phyloP scores from a whole-genome alignment of 2,797 vertebrate species.

The Syngnathus acus region DNA sequence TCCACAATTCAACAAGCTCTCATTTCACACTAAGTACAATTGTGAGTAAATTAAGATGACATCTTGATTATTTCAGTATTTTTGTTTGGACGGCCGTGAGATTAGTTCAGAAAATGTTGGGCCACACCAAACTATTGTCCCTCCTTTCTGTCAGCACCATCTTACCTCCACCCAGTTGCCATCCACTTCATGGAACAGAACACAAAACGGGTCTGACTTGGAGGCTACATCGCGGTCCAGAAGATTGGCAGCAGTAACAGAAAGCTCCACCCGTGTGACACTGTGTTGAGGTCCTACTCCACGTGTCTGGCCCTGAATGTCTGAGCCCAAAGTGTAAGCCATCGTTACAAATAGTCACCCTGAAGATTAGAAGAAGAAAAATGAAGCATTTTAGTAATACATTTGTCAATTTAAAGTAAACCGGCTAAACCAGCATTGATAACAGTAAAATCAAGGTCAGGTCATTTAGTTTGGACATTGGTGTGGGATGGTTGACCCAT shows the following conservation, averaged over 20 bases:
- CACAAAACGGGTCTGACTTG: conserved; percentile 97
- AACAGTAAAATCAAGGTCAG: neutral
- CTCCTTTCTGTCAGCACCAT: neutral
- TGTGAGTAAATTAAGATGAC: no score
- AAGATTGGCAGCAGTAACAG: conserved; percentile 81
- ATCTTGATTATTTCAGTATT: no score
- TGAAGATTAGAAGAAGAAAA: conserved; percentile 35
- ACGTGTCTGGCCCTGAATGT: conserved; percentile 39
- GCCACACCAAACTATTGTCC: neutral
- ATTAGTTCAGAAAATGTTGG: no score
- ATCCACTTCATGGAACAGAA: conserved; percentile 86
- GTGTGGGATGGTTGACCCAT: no score
- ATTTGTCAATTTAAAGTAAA: neutral
- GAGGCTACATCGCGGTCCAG: conserved; percentile 95
- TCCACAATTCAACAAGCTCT: no score
- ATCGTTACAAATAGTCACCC: conserved; percentile 69
- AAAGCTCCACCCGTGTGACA: conserved; percentile 87
- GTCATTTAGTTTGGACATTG: neutral
- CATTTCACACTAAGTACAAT: no score
- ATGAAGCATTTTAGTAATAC: neutral
- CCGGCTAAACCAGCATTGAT: neutral
- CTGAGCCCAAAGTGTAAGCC: conserved; percentile 77
- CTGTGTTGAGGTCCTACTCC: conserved; percentile 80
- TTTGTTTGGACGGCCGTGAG: no score
- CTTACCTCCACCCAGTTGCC: conserved; percentile 89